Percentiles rank a stretch among this genome's conserved stretches.
These are phyloP conservation scores for Pedetes capensis DNA, from an alignment of 2,113 vertebrate species.

Conservation along the genomic window DNA sequence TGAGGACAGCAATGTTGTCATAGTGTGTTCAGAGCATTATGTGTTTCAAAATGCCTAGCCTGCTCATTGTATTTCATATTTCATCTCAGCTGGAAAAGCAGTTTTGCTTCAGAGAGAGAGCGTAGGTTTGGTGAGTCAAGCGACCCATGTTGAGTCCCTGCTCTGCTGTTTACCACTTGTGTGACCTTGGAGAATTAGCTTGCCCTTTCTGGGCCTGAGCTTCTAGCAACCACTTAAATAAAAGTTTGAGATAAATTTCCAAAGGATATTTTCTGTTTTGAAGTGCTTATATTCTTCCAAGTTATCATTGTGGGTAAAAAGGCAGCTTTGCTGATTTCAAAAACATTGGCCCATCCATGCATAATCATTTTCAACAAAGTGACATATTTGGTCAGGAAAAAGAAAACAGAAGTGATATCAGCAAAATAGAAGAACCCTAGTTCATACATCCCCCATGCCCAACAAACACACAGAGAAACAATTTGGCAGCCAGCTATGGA, in stretches of 20 bases:
- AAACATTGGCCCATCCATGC: not conserved
- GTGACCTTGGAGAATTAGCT: not conserved
- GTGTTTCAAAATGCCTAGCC: conserved; percentile 31
- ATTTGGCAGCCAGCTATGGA: not conserved
- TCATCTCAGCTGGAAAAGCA: not conserved
- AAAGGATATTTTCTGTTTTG: not conserved
- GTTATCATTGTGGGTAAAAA: not conserved
- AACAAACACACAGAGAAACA: not conserved
- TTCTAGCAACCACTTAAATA: not conserved
- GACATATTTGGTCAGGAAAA: not conserved
- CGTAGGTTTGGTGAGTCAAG: not conserved
- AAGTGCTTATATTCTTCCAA: not conserved
- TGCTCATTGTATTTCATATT: conserved; percentile 20
- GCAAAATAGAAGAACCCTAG: not conserved
- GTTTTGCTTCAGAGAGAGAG: not conserved
- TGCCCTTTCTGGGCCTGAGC: not conserved
- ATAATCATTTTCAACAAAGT: conserved; percentile 1
- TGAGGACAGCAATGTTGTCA: conserved; percentile 46
- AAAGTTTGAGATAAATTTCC: not conserved
- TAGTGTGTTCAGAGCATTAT: conserved; percentile 6
- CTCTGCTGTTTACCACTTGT: not conserved
- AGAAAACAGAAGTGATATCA: not conserved
- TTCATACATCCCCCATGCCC: not conserved
- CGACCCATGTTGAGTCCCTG: not conserved
- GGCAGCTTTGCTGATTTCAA: not conserved